These are phyloP conservation scores for Beroe forskalii DNA, from an alignment of 37 sponge, comb jelly and placozoan species.

Conservation along the genomic window DNA sequence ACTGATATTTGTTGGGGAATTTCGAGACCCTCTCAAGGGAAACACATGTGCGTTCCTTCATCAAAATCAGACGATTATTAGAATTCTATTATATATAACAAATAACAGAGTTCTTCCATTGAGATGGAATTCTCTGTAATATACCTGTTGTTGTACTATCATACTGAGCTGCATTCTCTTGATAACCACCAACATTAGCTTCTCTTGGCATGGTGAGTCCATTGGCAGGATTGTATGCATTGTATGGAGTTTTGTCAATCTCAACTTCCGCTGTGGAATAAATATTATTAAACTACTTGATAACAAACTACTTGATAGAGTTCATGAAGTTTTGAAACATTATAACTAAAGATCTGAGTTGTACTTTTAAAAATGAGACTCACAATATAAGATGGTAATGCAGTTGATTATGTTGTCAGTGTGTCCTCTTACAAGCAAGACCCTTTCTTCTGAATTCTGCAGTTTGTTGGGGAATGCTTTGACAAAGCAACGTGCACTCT, in stretches of 20 bases:
- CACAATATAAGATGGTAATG: not conserved
- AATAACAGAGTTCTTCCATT: too few species aligned
- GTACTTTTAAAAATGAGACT: not conserved
- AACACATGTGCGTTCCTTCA: too few species aligned
- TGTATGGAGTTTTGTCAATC: not conserved
- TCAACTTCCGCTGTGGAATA: not conserved
- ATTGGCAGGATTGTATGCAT: not conserved
- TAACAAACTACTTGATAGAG: too few species aligned
- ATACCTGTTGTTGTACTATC: too few species aligned
- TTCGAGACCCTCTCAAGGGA: too few species aligned
- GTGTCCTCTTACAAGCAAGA: not conserved
- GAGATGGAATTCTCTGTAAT: too few species aligned
- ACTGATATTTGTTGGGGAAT: too few species aligned
- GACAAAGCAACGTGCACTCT: not conserved
- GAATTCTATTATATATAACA: too few species aligned
- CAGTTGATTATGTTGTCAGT: not conserved
- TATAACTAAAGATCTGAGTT: too few species aligned
- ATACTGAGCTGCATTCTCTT: not conserved
- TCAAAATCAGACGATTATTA: too few species aligned
- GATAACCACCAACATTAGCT: slow-evolving; percentile 5
- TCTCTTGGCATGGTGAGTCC: not conserved
- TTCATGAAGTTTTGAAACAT: too few species aligned
- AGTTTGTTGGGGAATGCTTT: slow-evolving; percentile 8
- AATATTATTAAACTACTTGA: too few species aligned
- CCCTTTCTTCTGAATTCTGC: not conserved